Evolutionary conservation across 2,797 vertebrate species (phyloP).

Genomic region (Philypnodon macrostomus): DNA sequence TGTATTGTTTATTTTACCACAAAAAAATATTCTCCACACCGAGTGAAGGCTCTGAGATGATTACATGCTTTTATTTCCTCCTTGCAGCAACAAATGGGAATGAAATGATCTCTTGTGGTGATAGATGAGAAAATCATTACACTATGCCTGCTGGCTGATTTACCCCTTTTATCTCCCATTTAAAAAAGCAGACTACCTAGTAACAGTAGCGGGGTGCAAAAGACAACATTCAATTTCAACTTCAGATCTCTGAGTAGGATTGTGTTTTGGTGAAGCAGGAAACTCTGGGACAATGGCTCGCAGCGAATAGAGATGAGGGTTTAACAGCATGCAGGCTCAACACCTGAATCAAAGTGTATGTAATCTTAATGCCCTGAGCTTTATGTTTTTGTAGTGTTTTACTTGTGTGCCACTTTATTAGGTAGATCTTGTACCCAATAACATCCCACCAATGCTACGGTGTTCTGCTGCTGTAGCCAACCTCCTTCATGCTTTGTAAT

Average conservation of each 20-base stretch:
- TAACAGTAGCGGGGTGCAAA: conserved; percentile 38
- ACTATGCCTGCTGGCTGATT: conserved; percentile 51
- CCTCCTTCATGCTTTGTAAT: too few species aligned
- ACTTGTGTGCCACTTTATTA: too few species aligned
- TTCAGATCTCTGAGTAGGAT: conserved; percentile 50
- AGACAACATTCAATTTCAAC: conserved; percentile 58
- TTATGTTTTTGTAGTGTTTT: too few species aligned
- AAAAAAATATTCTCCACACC: conserved; percentile 26
- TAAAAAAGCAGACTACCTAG: conserved; percentile 33
- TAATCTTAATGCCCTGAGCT: too few species aligned
- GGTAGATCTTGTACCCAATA: too few species aligned
- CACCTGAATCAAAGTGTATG: conserved; percentile 32
- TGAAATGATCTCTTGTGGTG: conserved; percentile 65
- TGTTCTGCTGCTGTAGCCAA: too few species aligned
- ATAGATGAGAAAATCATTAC: conserved; percentile 62
- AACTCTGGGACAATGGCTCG: conserved; percentile 37
- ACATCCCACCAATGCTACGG: too few species aligned
- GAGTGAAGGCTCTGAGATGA: conserved; percentile 53
- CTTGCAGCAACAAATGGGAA: conserved; percentile 67
- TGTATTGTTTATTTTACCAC: conserved; percentile 51
- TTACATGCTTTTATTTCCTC: conserved; percentile 57
- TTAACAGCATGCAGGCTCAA: conserved; percentile 28
- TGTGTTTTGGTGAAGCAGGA: conserved; percentile 36
- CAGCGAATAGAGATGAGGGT: conserved; percentile 35
- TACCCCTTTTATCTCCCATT: conserved; percentile 55